phyloP scores from a whole-genome alignment of 1,140 invertebrate species.

The Glossosoma conforme region DNA sequence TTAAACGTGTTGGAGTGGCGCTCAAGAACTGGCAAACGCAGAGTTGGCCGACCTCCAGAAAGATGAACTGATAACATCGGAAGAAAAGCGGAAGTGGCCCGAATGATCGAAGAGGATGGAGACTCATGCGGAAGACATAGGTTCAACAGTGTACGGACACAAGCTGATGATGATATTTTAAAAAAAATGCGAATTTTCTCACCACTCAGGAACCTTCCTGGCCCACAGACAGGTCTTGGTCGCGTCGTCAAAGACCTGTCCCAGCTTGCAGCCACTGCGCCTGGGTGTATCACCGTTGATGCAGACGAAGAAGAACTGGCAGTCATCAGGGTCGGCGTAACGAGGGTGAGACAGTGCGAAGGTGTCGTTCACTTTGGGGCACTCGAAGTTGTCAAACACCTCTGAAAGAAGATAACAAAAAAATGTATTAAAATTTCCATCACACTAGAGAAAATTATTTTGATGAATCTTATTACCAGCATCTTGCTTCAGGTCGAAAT shows the following conservation, averaged over 20 bases:
- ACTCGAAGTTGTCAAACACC: constrained; percentile 72
- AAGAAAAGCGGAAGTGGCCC: too few relatives aligned
- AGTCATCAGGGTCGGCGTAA: constrained; percentile 84
- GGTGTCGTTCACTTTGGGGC: constrained; percentile 70
- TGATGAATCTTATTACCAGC: too few relatives aligned
- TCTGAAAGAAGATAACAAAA: constrained; percentile 48
- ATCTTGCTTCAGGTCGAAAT: too few relatives aligned
- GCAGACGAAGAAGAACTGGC: constrained; percentile 89
- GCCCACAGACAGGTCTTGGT: constrained; percentile 82
- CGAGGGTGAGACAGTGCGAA: constrained; percentile 74
- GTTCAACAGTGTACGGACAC: too few relatives aligned
- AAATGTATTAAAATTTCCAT: not conserved
- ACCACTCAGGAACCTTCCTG: constrained; percentile 88
- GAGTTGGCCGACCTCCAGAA: too few relatives aligned
- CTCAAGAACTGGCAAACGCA: too few relatives aligned
- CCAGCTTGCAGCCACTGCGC: constrained; percentile 78
- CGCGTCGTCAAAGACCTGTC: constrained; percentile 86
- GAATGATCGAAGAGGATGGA: too few relatives aligned
- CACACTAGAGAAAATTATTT: too few relatives aligned
- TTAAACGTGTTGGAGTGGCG: too few relatives aligned
- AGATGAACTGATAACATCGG: too few relatives aligned
- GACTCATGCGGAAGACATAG: too few relatives aligned
- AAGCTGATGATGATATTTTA: not conserved
- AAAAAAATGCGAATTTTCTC: constrained; percentile 32
- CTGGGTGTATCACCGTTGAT: constrained; percentile 79